Evolutionary conservation across 2,888 invertebrate genomes (phyloP), one percentile per base, ranked within the genome.

Genomic region (Cybosia mesomella): DNA sequence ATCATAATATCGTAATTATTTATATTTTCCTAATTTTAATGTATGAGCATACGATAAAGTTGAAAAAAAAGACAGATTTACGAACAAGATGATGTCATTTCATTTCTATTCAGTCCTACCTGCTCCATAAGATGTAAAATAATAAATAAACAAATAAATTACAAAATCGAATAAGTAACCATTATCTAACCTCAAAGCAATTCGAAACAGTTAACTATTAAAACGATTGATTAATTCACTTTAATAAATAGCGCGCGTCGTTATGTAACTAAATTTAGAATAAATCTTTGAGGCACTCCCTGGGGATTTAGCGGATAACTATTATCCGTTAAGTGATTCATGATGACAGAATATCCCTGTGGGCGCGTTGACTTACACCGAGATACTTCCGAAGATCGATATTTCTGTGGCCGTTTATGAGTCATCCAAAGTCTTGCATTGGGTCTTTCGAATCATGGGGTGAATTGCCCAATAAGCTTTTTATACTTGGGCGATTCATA

Each of bases 291-390:
- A 24, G 22, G 67, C 70, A 81, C 79, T 80, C 78, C 78, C 79
- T 68, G 71, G 71, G 77, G 80, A 67, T 80, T 80, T 68, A 72
- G 64, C 70, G 72, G 74, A 82, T 83, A 83, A 86, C 86, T 82
- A 82, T 84, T 80, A 80, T 65, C 68, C 76, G 75, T 68, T 80
- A 80, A 81, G 81, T 85, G 84, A 87, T 86, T 87, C 84, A 87
- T 84, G 85, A 83, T 84, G 83, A 85, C 79, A 76, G 83, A 79
- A 70, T 67, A 72, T 73, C 70, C 87, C 83, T 69, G 60, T 63
- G 83, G 82, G 85, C 68, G 71, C 78, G 68, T 77, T 58, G 81
- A 83, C 81, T 84, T 82, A 53, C 62, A 63, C 22, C 28, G 36
- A 60, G 28, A 64, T 28, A 15, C n/a, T 71, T 58, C 54, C 55